Evolutionary conservation across 2,888 invertebrate genomes (phyloP).

Genomic region (Colletes collaris): DNA sequence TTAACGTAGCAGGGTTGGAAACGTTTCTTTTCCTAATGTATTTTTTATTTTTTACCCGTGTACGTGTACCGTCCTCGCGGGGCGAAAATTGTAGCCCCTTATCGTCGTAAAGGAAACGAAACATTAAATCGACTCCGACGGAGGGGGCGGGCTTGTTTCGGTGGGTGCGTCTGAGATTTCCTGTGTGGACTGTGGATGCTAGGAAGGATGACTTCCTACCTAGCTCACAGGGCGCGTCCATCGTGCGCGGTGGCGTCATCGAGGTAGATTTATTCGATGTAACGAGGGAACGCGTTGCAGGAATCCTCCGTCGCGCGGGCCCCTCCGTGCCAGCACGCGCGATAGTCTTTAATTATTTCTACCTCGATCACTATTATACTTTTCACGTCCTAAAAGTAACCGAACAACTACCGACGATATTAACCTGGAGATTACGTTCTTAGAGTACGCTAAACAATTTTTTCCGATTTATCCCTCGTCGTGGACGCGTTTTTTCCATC

Average conservation of each 20-base stretch:
- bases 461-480: too few species aligned
- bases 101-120: slow-evolving; percentile 80
- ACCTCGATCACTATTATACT: neutral
- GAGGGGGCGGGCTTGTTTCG: slow-evolving; percentile 80
- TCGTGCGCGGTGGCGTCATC: slow-evolving; percentile 57
- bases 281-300: slow-evolving; percentile 43
- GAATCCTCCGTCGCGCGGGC: slow-evolving; percentile 6
- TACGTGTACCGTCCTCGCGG: neutral
- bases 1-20: too few species aligned
- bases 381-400: too few species aligned
- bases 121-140: slow-evolving; percentile 81
- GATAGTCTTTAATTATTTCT: neutral
- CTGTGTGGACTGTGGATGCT: slow-evolving; percentile 78
- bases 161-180: slow-evolving; percentile 82
- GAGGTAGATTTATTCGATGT: slow-evolving; percentile 62
- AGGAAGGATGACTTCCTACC: slow-evolving; percentile 76
- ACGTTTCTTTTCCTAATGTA: too few species aligned
- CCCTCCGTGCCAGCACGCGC: slow-evolving; percentile 20
- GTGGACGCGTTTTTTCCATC: neutral
- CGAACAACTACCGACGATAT: too few species aligned
- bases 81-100: slow-evolving; percentile 78
- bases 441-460: too few species aligned
- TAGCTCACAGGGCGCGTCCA: slow-evolving; percentile 68
- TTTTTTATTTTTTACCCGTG: too few species aligned
- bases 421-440: too few species aligned